Conservation (phyloP, 2,888 invertebrate species). For the Euproctis similis region DNA sequence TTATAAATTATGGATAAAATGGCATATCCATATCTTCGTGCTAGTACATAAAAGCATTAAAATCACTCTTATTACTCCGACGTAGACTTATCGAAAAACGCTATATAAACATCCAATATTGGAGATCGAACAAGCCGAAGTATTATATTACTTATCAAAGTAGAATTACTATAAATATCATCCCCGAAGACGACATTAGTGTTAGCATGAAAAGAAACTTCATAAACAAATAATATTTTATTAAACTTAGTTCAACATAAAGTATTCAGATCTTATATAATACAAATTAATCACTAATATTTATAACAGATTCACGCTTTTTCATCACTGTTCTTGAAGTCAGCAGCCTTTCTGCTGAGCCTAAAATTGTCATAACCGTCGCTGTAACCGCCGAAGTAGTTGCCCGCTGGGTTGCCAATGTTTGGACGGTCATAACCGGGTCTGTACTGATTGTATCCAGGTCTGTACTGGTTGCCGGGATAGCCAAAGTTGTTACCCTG, state of each 20-base stretch:
- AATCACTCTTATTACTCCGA: too few species aligned
- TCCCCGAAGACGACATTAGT: neutral
- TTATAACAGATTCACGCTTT: conserved; percentile 13
- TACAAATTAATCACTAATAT: conserved; percentile 6
- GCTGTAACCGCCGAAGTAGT: conserved; percentile 46
- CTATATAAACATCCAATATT: too few species aligned
- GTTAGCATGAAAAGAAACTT: neutral
- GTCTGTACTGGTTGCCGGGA: conserved; percentile 24
- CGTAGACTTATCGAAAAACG: too few species aligned
- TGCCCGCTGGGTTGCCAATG: conserved; percentile 32
- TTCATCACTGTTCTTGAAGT: conserved; percentile 40
- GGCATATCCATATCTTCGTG: too few species aligned
- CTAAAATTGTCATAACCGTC: conserved; percentile 51
- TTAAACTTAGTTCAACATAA: conserved; percentile 24
- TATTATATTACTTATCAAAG: too few species aligned
- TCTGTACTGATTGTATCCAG: conserved; percentile 20
- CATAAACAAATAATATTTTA: conserved; percentile 7
- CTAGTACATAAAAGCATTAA: too few species aligned
- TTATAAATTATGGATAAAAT: too few species aligned
- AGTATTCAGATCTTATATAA: conserved; percentile 20
- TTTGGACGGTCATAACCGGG: conserved; percentile 28
- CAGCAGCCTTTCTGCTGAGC: conserved; percentile 47
- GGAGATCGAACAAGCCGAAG: too few species aligned
- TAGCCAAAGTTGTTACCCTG: conserved; percentile 29
- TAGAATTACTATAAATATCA: too few species aligned